Conservation (phyloP, 2,888 invertebrate species). For the Oscheius sp. region DNA sequence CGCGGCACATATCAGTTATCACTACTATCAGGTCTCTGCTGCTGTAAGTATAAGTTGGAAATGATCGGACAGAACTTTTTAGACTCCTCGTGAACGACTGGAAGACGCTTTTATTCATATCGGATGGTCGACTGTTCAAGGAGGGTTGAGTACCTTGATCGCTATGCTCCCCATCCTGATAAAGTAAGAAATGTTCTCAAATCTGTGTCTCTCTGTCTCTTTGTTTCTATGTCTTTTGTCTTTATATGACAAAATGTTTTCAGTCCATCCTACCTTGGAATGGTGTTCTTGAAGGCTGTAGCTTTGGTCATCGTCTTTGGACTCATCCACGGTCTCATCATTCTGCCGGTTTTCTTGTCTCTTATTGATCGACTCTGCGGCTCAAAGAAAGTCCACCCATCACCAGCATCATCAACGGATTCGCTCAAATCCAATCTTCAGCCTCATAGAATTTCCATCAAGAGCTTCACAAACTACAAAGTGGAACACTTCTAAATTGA, state of each 20-base stretch:
- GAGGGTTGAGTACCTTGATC: constrained; percentile 55
- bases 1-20: constrained; percentile 65
- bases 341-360: constrained; percentile 58
- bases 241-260: neutral
- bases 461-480: constrained; percentile 35
- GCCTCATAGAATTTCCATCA: constrained; percentile 39
- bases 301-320: constrained; percentile 60
- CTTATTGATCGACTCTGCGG: constrained; percentile 31
- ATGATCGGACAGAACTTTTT: constrained; percentile 13
- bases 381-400: constrained; percentile 27
- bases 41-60: constrained; percentile 39
- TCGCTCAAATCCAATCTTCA: constrained; percentile 18
- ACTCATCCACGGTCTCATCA: constrained; percentile 58
- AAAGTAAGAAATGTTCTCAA: constrained; percentile 2
- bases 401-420: constrained; percentile 21
- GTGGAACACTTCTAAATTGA: constrained; percentile 20
- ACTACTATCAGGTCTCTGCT: constrained; percentile 58
- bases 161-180: constrained; percentile 59
- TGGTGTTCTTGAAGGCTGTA: constrained; percentile 63
- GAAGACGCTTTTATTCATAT: constrained; percentile 54
- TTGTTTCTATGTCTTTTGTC: no score
- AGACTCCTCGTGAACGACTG: constrained; percentile 52
- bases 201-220: constrained; percentile 5
- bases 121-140: constrained; percentile 66
- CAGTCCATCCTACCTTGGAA: constrained; percentile 53